Percentiles rank a stretch among this genome's conserved stretches.
Conservation (phyloP, 2,888 invertebrate genomes). For the Cheilosia impressa region DNA sequence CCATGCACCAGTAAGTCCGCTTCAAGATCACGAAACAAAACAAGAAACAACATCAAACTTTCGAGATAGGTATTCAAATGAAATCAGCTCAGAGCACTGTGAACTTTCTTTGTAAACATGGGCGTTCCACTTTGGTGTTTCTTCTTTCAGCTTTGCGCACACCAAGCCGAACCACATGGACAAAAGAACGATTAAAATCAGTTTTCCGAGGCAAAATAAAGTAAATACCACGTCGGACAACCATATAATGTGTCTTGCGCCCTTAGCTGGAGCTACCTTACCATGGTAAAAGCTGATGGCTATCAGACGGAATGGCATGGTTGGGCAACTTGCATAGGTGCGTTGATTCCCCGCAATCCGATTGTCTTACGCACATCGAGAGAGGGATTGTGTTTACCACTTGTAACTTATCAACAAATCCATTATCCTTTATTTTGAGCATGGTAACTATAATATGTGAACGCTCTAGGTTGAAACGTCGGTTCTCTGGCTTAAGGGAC, state of each 20-base stretch:
- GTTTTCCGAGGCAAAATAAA: constrained; percentile 41
- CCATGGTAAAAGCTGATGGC: constrained; percentile 39
- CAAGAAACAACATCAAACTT: not conserved
- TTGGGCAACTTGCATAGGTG: constrained; percentile 55
- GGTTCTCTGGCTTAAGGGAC: constrained; percentile 19
- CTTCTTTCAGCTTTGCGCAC: not conserved
- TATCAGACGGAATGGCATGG: constrained; percentile 38
- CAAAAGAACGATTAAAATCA: constrained; percentile 49
- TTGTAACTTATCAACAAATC: constrained; percentile 59
- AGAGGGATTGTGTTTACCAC: constrained; percentile 56
- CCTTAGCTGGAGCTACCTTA: constrained; percentile 59
- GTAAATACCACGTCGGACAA: constrained; percentile 19
- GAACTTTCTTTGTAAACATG: constrained; percentile 66
- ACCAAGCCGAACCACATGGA: not conserved
- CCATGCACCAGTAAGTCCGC: constrained; percentile 43
- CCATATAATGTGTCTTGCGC: constrained; percentile 40
- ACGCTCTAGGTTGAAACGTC: constrained; percentile 10
- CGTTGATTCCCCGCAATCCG: constrained; percentile 9
- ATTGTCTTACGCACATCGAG: constrained; percentile 53
- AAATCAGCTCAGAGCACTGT: constrained; percentile 35
- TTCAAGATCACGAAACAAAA: constrained; percentile 1
- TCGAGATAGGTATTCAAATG: constrained; percentile 40
- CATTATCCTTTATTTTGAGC: constrained; percentile 33
- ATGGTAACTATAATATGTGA: not conserved
- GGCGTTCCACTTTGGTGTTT: constrained; percentile 50